Base-by-base conservation (phyloP, 1,140 invertebrate species). In the Nephotettix cincticeps region DNA sequence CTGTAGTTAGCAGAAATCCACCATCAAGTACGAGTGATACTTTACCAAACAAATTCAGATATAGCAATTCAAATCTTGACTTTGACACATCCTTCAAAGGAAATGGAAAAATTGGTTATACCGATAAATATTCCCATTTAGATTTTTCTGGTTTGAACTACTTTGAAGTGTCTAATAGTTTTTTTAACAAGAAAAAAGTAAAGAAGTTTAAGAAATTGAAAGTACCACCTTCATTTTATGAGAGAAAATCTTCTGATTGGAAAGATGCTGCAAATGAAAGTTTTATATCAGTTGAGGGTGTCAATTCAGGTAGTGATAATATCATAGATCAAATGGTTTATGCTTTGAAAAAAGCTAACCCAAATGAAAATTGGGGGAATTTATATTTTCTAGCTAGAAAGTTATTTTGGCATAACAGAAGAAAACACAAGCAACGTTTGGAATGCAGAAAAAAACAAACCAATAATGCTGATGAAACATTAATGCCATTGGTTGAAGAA, bases 51-150 rank as follows among this genome's bases (percentile, higher is more conserved):
- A 25, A 25, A 27, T 29, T 29, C 21, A 25, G 56, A 28, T 61
- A 61, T 28, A 61, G 56, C 28, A 25, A 61, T 61, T 6, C 28
- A 61, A 61, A 61, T 61, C 4, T 61, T 25, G 56, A 61, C 56
- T 28, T 27, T 36, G 32, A 14, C 4, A 36, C 32, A 6, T 36
- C 32, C 32, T 36, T 36, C 32, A 36, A 36, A 6, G 4, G 56
- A 9, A 3, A 14, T 11, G 9, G 9, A 61, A n/a, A 27, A 61
- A 28, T 6, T n/a, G n/a, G n/a, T n/a, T 27, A 27, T 27, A 27
- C 25, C 13, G 14, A 25, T 27, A 25, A 27, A 28, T 23, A 51
- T 4, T 21, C 14, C 14, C 3, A 51, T 4, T 9, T 28, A 27
- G 25, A 11, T 25, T 19, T 23, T 21, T 23, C 13, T 11, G 27